These are phyloP conservation scores for Antechinus stuartii DNA, from an alignment of 2,113 vertebrate genomes.

Conservation along the genomic window DNA sequence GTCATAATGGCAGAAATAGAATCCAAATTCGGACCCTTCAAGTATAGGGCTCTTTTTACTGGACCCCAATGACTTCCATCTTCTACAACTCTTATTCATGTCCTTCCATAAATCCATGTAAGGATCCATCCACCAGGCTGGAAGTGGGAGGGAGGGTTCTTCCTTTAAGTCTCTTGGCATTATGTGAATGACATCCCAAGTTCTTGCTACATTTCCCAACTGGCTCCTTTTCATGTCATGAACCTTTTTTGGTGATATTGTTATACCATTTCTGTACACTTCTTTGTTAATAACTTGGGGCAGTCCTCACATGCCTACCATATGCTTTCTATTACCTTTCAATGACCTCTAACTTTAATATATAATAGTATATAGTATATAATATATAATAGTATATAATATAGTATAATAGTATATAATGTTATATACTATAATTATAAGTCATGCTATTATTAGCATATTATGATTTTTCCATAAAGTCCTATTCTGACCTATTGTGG, in stretches of 20 bases:
- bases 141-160: neutral
- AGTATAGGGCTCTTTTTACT: neutral
- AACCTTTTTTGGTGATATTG: neutral
- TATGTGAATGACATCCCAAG: neutral
- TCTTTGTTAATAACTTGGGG: neutral
- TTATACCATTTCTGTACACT: neutral
- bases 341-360: slow-evolving; percentile 4
- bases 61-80: neutral
- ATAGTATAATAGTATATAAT: no score
- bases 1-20: neutral
- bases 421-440: neutral
- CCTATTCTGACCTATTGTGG: neutral
- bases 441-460: neutral
- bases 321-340: neutral
- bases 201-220: neutral
- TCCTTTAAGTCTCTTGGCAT: neutral
- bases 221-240: neutral
- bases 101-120: neutral
- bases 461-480: neutral
- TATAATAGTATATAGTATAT: no score
- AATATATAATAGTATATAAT: no score
- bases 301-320: neutral
- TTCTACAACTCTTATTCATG: neutral
- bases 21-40: neutral
- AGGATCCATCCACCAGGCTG: neutral